Evolutionary conservation across 2,113 vertebrate species (phyloP).

Genomic region (Sebastes fasciatus): DNA sequence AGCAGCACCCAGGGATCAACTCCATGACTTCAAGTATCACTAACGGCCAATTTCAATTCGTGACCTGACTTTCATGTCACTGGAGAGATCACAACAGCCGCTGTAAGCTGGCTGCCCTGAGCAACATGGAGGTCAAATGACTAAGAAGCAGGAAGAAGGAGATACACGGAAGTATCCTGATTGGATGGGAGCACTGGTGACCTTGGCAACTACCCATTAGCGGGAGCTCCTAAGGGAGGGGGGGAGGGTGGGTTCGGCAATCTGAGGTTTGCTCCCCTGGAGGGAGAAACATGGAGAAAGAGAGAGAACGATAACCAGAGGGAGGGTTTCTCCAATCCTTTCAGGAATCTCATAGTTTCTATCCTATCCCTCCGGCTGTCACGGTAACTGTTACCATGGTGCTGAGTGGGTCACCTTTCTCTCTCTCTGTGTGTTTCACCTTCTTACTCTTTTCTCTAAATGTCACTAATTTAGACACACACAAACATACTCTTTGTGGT

Average conservation of each 20-base stretch:
- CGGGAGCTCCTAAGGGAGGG: neutral
- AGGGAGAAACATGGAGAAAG: neutral
- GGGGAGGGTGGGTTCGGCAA: neutral
- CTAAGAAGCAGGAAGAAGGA: slow-evolving; percentile 8
- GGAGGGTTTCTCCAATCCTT: slow-evolving; percentile 22
- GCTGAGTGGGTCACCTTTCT: slow-evolving; percentile 37
- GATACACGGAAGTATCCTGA: slow-evolving; percentile 32
- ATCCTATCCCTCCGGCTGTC: slow-evolving; percentile 39
- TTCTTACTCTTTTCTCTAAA: neutral
- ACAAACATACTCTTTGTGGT: neutral
- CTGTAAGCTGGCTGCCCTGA: slow-evolving; percentile 21
- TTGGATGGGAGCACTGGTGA: slow-evolving; percentile 61
- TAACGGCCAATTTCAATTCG: slow-evolving; percentile 37
- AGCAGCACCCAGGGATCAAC: slow-evolving; percentile 31
- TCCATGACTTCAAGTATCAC: slow-evolving; percentile 10
- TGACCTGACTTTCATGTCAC: slow-evolving; percentile 36
- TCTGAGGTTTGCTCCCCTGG: neutral
- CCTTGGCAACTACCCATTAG: slow-evolving; percentile 74
- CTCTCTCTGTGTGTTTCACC: neutral
- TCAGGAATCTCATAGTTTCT: slow-evolving; percentile 40
- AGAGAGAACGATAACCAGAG: slow-evolving; percentile 10
- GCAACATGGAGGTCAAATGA: slow-evolving; percentile 63
- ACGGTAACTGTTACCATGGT: slow-evolving; percentile 62
- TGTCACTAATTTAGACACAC: slow-evolving; percentile 8
- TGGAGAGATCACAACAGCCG: slow-evolving; percentile 13